Conservation (phyloP, 1,140 invertebrate genomes). For the Temnothorax longispinosus region DNA sequence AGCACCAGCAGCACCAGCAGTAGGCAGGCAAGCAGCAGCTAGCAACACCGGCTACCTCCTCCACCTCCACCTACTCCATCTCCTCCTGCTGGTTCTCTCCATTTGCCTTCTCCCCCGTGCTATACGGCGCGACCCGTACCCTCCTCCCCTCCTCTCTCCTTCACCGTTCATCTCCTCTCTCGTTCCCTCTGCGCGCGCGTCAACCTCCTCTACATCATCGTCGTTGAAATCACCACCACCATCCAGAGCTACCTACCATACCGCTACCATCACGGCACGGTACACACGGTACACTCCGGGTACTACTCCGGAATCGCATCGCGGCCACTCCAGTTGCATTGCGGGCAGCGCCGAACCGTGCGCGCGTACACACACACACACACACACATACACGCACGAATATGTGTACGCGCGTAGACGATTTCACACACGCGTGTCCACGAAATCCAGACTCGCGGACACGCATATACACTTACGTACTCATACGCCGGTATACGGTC, state of each 20-base stretch:
- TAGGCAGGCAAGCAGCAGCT: constrained; percentile 49
- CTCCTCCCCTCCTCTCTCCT: neutral
- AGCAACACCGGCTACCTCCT: constrained; percentile 61
- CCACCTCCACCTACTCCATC: constrained; percentile 60
- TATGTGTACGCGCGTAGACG: constrained; percentile 54
- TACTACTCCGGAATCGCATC: constrained; percentile 76
- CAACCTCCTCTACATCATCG: constrained; percentile 75
- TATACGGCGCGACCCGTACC: constrained; percentile 42
- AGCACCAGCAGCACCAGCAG: constrained; percentile 11
- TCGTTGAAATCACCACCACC: constrained; percentile 81
- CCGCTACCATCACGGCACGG: constrained; percentile 59
- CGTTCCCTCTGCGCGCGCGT: constrained; percentile 42
- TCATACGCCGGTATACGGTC: constrained; percentile 62
- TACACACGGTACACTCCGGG: constrained; percentile 75
- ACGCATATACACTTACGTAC: constrained; percentile 59
- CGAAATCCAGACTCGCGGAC: constrained; percentile 42
- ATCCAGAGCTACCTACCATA: constrained; percentile 58
- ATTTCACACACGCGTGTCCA: constrained; percentile 53
- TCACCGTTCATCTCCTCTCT: neutral
- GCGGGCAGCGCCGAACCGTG: constrained; percentile 73
- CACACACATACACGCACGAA: neutral
- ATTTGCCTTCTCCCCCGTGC: constrained; percentile 65
- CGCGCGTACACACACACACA: constrained; percentile 44
- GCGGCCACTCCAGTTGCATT: constrained; percentile 80
- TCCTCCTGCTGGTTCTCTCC: constrained; percentile 61